Evolutionary conservation across 2,797 vertebrate genomes (phyloP).

Genomic region (Paramormyrops hopkinsi): DNA sequence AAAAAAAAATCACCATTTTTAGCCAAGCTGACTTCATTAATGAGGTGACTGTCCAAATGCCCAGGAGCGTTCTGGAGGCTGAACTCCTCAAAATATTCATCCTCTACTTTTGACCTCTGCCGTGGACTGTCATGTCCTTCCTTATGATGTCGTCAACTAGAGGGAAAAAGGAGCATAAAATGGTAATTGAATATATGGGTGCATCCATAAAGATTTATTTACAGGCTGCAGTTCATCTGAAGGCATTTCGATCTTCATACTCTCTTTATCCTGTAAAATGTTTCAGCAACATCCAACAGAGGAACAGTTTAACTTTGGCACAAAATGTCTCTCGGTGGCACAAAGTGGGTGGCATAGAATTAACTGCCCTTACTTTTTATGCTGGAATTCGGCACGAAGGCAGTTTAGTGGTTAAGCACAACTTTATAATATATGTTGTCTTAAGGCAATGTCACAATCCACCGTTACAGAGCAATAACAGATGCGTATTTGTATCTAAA

Average conservation of each 20-base stretch:
- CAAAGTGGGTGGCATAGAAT: background rate
- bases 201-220: background rate
- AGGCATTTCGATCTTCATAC: background rate
- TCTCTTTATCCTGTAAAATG: background rate
- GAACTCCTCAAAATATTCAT: background rate
- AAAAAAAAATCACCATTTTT: background rate
- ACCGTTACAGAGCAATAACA: background rate
- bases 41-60: background rate
- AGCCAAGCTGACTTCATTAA: background rate
- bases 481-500: background rate
- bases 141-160: slow-evolving; percentile 94
- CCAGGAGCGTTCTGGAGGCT: background rate
- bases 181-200: background rate
- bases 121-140: slow-evolving; percentile 83
- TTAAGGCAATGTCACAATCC: background rate
- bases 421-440: background rate
- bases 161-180: slow-evolving; percentile 43
- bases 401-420: background rate
- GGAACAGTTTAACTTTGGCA: background rate
- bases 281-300: background rate
- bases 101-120: slow-evolving; percentile 65
- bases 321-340: background rate
- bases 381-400: background rate
- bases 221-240: background rate
- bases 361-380: background rate